Evolutionary conservation across 1,140 invertebrate genomes (phyloP), one percentile per base, ranked within the genome.

Genomic region (Ostrea denselamellosa): DNA sequence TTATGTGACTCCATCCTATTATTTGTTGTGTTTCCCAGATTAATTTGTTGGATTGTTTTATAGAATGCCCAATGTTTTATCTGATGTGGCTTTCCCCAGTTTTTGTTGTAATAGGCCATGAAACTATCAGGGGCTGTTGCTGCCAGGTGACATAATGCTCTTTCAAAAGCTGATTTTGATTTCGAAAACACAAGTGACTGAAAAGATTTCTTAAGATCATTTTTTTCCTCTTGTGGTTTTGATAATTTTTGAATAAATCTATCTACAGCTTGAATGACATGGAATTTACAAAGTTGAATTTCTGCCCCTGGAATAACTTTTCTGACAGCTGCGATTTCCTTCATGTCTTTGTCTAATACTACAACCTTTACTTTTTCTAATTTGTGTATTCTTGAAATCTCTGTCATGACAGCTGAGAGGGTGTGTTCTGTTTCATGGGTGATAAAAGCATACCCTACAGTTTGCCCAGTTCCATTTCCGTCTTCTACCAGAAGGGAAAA

Each of bases 101-200:
- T 81, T 4, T 19, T 81, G 71, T 81, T 81, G 14, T 81, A 81
- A 44, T 81, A 81, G 14, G 71, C 44, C 71, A 81, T 81, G 71
- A 81, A n/a, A 14, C 5, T 81, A 5, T 81, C 71, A 28, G 14
- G 17, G 14, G 71, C 71, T 5, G 71, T 22, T 9, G 54, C 9
- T 56, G 54, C 54, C 54, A 56, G n/a, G 9, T 22, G n/a, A 22
- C 28, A 9, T 71, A 14, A 71, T 71, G n/a, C 9, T 34, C 28
- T 71, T n/a, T 25, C n/a, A 7, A 71, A 71, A 25, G 68, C n/a
- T 71, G n/a, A 22, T n/a, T 71, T 34, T 71, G 10, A 71, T 34
- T 34, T 22, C 8, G 68, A 22, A 34, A 71, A 71, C 10, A 71
- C n/a, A 22, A 71, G n/a, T 71, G n/a, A 9, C n/a, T 7, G 10